These are phyloP conservation scores for Cyrtorhinus lividipennis DNA, from an alignment of 1,140 invertebrate species.

Conservation along the genomic window DNA sequence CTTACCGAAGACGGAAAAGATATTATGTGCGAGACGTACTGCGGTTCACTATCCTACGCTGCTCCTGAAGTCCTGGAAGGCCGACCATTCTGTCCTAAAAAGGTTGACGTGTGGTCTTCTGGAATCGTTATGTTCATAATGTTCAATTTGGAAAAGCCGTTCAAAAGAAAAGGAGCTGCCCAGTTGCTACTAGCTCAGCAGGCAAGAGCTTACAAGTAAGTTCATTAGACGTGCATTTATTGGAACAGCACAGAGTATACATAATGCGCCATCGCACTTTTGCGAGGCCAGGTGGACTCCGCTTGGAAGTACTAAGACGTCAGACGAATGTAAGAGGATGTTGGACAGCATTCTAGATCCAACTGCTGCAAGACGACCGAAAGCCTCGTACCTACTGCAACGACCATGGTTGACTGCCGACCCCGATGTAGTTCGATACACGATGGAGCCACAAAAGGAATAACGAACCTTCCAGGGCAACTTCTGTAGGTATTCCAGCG, in stretches of 20 bases:
- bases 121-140: slow-evolving; percentile 53
- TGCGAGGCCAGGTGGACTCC: background rate
- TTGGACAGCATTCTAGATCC: slow-evolving; percentile 48
- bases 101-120: slow-evolving; percentile 48
- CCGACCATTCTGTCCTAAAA: slow-evolving; percentile 42
- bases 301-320: slow-evolving; percentile 28
- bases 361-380: slow-evolving; percentile 38
- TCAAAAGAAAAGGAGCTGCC: slow-evolving; percentile 13
- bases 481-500: no score
- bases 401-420: slow-evolving; percentile 35
- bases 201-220: slow-evolving; percentile 13
- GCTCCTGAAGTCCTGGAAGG: slow-evolving; percentile 53
- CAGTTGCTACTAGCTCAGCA: slow-evolving; percentile 15
- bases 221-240: slow-evolving; percentile 7
- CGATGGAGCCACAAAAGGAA: background rate
- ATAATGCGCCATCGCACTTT: no score
- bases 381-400: slow-evolving; percentile 37
- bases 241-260: background rate
- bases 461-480: no score
- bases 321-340: slow-evolving; percentile 44
- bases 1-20: slow-evolving; percentile 13
- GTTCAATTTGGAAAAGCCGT: slow-evolving; percentile 43
- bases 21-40: slow-evolving; percentile 47
- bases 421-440: background rate
- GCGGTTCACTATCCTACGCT: slow-evolving; percentile 53